Evolutionary conservation across 1,140 invertebrate species (phyloP).

Genomic region (Leptinotarsa lineolata): DNA sequence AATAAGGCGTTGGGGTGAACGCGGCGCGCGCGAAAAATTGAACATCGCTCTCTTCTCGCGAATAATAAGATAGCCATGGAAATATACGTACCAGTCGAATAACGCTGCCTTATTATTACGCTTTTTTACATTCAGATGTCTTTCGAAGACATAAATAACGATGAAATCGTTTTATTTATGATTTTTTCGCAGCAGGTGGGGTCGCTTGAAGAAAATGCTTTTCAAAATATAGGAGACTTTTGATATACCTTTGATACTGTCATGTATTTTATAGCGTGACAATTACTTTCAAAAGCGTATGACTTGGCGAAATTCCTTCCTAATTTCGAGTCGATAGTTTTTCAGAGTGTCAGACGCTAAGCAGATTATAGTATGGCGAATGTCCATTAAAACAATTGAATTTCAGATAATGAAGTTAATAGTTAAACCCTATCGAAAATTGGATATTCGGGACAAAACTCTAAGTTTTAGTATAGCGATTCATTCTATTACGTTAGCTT

Average conservation of each 20-base stretch:
- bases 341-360: background rate
- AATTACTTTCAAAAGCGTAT: background rate
- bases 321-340: background rate
- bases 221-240: background rate
- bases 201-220: background rate
- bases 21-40: conserved; percentile 42
- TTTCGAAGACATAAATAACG: conserved; percentile 37
- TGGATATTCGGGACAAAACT: conserved; percentile 42
- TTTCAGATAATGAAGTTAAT: conserved; percentile 46
- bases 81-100: conserved; percentile 36
- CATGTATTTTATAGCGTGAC: background rate
- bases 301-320: background rate
- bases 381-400: conserved; percentile 48
- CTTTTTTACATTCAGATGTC: conserved; percentile 34
- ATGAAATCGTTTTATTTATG: conserved; percentile 31
- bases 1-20: conserved; percentile 44
- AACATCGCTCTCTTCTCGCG: conserved; percentile 38
- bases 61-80: conserved; percentile 45
- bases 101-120: conserved; percentile 35
- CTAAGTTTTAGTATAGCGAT: conserved; percentile 34
- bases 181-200: conserved; percentile 26
- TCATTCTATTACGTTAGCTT: conserved; percentile 31
- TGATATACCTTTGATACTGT: too few species aligned
- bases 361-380: conserved; percentile 26
- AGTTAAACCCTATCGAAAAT: conserved; percentile 47